phyloP scores from a whole-genome alignment of 2,888 invertebrate species.

The Monopis laevigella region DNA sequence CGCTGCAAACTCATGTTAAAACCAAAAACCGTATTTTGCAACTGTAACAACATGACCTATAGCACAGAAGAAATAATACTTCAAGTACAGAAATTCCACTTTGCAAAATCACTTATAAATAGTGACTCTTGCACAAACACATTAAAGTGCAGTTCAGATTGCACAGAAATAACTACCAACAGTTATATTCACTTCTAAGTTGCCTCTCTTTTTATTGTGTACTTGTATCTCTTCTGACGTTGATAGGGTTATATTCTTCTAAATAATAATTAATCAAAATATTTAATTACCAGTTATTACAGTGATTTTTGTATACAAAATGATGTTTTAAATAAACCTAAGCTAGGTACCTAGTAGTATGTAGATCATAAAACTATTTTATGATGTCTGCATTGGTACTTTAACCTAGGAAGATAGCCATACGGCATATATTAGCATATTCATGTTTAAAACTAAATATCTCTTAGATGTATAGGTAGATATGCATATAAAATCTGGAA shows the following conservation, averaged over 20 bases:
- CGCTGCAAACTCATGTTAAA: no score
- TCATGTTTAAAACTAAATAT: no score
- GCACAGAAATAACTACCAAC: neutral
- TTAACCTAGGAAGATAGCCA: no score
- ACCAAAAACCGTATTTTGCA: no score
- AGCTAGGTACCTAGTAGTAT: neutral
- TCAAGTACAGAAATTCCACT: neutral
- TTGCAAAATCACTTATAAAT: neutral
- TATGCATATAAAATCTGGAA: no score
- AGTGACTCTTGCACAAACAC: neutral
- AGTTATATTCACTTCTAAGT: conserved; percentile 1
- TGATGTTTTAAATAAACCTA: neutral
- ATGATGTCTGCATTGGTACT: no score
- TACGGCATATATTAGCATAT: no score
- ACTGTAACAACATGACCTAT: no score
- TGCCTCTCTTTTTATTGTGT: conserved; percentile 1
- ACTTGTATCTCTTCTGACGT: conserved; percentile 3
- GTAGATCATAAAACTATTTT: no score
- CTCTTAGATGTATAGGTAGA: no score
- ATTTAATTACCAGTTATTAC: neutral
- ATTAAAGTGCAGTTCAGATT: conserved; percentile 3
- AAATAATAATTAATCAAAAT: neutral
- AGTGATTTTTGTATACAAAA: neutral
- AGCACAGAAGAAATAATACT: neutral
- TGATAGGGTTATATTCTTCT: neutral